Conservation (phyloP, 2,113 vertebrate species). For the Erythrolamprus reginae region DNA sequence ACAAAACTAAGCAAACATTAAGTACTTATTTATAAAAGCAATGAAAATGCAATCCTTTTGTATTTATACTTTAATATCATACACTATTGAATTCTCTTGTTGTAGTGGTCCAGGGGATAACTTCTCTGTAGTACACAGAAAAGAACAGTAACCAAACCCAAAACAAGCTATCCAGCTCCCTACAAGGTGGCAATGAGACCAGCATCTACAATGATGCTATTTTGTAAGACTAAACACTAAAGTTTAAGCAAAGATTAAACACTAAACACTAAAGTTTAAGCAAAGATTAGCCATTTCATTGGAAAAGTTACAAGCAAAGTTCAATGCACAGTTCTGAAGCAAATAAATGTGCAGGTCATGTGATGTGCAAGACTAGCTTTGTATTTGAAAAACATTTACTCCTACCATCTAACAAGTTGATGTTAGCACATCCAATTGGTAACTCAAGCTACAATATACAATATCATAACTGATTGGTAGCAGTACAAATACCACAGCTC, state of each 20-base stretch:
- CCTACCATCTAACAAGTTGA: background rate
- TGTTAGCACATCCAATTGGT: background rate
- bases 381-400: background rate
- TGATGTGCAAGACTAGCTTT: background rate
- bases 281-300: background rate
- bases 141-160: background rate
- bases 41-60: background rate
- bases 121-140: background rate
- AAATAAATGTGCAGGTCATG: background rate
- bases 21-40: background rate
- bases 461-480: background rate
- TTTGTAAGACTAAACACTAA: background rate
- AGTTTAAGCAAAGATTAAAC: background rate
- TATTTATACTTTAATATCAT: background rate
- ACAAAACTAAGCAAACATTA: background rate
- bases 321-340: background rate
- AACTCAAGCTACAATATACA: background rate
- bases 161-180: background rate
- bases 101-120: background rate
- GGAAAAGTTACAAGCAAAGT: background rate
- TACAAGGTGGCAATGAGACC: background rate
- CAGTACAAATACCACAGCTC: background rate
- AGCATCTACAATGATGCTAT: background rate
- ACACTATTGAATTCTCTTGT: background rate
- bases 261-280: background rate